Evolutionary conservation across 2,113 vertebrate species (phyloP).

Genomic region (Struthio camelus): DNA sequence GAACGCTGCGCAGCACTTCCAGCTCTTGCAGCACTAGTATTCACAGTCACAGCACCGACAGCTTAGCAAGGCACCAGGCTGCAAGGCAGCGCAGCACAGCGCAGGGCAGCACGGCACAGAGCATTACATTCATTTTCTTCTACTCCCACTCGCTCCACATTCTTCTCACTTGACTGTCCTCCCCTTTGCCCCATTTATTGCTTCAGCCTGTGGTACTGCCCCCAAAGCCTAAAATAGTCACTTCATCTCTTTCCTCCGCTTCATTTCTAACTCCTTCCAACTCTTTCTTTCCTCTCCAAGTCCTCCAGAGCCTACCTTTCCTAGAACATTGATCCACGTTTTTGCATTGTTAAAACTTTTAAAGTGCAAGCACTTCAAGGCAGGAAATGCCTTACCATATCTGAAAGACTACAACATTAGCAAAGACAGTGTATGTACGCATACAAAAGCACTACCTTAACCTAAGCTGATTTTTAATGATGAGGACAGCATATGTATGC

Average conservation of each 20-base stretch:
- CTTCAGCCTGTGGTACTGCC: not conserved
- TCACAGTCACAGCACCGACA: constrained; percentile 2
- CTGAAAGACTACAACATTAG: not conserved
- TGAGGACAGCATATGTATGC: not conserved
- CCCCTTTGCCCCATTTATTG: constrained; percentile 65
- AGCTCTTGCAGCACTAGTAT: not conserved
- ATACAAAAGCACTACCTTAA: not conserved
- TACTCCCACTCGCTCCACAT: constrained; percentile 69
- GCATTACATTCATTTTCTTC: constrained; percentile 51
- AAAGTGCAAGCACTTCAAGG: not conserved
- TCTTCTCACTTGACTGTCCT: constrained; percentile 66
- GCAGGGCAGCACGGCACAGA: not conserved
- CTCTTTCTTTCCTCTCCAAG: not conserved
- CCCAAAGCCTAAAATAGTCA: constrained; percentile 47
- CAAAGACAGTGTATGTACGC: accelerated
- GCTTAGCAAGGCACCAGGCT: constrained; percentile 15
- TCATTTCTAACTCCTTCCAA: not conserved
- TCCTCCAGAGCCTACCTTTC: not conserved
- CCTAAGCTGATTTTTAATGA: not conserved
- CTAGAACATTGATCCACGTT: not conserved
- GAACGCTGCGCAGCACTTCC: not conserved
- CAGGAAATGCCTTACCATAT: not conserved
- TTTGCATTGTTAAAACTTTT: not conserved
- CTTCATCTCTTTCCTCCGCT: not conserved
- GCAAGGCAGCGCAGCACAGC: not conserved